Conservation (phyloP, 2,113 vertebrate genomes). For the Pedetes capensis region DNA sequence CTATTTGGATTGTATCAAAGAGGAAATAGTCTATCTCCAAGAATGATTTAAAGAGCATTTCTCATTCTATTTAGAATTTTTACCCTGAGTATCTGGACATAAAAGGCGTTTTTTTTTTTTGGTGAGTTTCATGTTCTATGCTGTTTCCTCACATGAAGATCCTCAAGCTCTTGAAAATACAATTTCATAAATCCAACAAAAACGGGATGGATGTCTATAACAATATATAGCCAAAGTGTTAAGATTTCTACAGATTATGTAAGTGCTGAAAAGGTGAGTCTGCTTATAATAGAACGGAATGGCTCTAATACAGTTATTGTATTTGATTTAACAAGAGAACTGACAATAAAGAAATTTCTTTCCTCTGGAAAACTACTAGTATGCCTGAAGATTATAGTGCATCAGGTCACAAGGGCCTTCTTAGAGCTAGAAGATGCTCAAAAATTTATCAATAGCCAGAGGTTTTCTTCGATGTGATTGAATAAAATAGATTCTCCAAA, state of each 20-base stretch:
- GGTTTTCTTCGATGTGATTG: slow-evolving; percentile 41
- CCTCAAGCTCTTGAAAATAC: background rate
- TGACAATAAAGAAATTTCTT: slow-evolving; percentile 37
- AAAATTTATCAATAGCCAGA: slow-evolving; percentile 50
- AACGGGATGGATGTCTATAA: background rate
- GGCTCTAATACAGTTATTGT: background rate
- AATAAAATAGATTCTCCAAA: slow-evolving; percentile 51
- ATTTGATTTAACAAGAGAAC: slow-evolving; percentile 30
- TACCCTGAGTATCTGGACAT: background rate
- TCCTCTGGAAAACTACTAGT: slow-evolving; percentile 12
- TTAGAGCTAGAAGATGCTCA: slow-evolving; percentile 52
- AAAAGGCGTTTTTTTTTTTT: background rate
- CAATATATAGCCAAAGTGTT: background rate
- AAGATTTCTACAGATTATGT: background rate
- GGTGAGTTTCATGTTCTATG: background rate
- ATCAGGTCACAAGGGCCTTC: slow-evolving; percentile 22
- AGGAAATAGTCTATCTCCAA: background rate
- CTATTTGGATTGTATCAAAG: background rate
- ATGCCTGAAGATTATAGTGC: slow-evolving; percentile 13
- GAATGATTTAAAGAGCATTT: background rate
- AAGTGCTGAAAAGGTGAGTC: background rate
- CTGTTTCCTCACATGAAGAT: background rate
- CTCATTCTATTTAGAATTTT: background rate
- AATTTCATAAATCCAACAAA: background rate
- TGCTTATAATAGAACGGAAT: slow-evolving; percentile 4